These are phyloP conservation scores for Atta cephalotes DNA, from an alignment of 1,140 invertebrate genomes.

Conservation along the genomic window DNA sequence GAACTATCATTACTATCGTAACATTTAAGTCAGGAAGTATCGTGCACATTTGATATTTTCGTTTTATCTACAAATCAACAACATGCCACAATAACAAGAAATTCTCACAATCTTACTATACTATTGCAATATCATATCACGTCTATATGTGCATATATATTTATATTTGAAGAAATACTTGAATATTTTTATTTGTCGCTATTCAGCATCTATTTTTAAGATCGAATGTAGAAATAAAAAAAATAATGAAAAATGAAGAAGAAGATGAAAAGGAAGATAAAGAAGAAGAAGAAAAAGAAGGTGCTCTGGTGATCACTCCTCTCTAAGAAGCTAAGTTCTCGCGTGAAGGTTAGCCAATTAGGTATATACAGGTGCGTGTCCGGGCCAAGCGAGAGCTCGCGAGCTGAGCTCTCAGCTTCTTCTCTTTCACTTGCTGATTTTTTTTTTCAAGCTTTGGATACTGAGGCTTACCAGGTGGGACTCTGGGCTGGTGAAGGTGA, in stretches of 20 bases:
- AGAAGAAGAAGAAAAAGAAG: constrained; percentile 53
- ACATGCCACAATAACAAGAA: constrained; percentile 25
- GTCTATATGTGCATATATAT: neutral
- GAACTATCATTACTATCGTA: neutral
- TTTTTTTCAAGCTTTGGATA: constrained; percentile 72
- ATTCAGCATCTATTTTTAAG: constrained; percentile 18
- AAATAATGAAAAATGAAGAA: neutral
- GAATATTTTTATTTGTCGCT: constrained; percentile 1
- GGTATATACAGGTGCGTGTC: constrained; percentile 74
- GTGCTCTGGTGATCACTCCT: constrained; percentile 80
- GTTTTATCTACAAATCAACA: neutral
- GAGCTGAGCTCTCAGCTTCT: constrained; percentile 68
- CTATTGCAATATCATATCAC: neutral
- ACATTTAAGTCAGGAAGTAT: neutral
- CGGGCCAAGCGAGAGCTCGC: constrained; percentile 72
- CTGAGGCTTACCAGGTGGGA: constrained; percentile 88
- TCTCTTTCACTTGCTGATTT: constrained; percentile 64
- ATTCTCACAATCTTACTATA: neutral
- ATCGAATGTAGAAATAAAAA: constrained; percentile 17
- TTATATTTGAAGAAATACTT: constrained; percentile 4
- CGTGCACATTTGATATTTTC: constrained; percentile 1
- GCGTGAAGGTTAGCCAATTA: constrained; percentile 83
- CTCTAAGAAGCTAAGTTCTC: constrained; percentile 84
- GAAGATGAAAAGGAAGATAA: constrained; percentile 7
- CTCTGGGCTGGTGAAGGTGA: constrained; percentile 90